These are phyloP conservation scores for Drosophila yooni DNA, from an alignment of 2,888 invertebrate genomes.

Conservation along the genomic window DNA sequence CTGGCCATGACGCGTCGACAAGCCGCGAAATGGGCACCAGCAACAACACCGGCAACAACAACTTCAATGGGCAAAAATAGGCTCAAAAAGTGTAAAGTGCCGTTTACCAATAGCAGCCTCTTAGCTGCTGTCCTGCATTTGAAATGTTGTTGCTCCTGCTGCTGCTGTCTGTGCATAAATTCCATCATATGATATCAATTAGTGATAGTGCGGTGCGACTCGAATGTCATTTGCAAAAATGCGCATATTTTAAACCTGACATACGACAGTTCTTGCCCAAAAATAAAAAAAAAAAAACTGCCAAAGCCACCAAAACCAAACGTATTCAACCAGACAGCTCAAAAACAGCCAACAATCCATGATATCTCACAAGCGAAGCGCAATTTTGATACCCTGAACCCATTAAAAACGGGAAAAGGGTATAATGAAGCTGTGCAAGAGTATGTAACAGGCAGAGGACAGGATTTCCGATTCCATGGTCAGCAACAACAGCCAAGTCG, in stretches of 20 bases:
- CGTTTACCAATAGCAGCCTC: constrained; percentile 61
- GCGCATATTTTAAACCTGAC: constrained; percentile 77
- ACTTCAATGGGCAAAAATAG: constrained; percentile 14
- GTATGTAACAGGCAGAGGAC: background rate
- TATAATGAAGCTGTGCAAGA: background rate
- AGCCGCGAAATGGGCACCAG: constrained; percentile 62
- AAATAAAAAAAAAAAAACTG: background rate
- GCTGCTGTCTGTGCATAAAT: constrained; percentile 72
- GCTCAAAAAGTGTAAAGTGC: constrained; percentile 58
- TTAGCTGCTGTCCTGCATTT: constrained; percentile 10
- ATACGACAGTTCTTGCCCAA: constrained; percentile 40
- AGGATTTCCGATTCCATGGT: background rate
- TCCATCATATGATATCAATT: constrained; percentile 80
- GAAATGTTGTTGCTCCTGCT: constrained; percentile 12
- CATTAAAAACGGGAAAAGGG: background rate
- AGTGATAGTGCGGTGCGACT: constrained; percentile 80
- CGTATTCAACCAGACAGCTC: constrained; percentile 29
- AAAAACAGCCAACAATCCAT: constrained; percentile 37
- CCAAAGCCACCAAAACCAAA: background rate
- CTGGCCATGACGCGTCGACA: constrained; percentile 68
- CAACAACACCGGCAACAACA: constrained; percentile 16
- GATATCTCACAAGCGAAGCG: constrained; percentile 55
- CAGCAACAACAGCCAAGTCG: background rate
- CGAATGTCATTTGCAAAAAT: constrained; percentile 81
- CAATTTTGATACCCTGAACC: constrained; percentile 41